These are phyloP conservation scores for Takifugu ocellatus DNA, from an alignment of 2,797 vertebrate species.

Conservation along the genomic window DNA sequence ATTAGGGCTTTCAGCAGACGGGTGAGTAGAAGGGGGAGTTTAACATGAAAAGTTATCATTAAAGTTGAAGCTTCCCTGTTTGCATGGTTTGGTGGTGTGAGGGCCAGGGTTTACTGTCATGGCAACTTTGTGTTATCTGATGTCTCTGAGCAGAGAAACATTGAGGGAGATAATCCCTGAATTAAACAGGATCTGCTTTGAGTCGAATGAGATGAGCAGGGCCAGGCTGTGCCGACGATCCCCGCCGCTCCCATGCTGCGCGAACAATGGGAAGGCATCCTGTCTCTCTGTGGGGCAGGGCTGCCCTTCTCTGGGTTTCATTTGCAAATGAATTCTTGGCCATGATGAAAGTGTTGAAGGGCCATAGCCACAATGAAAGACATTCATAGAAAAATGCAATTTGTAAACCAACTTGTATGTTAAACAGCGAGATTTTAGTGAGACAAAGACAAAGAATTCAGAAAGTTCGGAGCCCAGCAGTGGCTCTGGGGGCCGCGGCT, in stretches of 20 bases:
- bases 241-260: conserved; percentile 97
- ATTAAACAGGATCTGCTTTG: conserved; percentile 97
- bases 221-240: conserved; percentile 91
- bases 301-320: conserved; percentile 94
- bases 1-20: conserved; percentile 32
- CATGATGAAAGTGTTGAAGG: conserved; percentile 95
- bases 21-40: conserved; percentile 50
- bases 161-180: conserved; percentile 99
- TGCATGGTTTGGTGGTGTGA: conserved; percentile 81
- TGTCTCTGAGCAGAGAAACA: conserved; percentile 92
- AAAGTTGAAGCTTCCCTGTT: conserved; percentile 77
- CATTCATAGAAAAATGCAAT: conserved; percentile 93
- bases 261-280: conserved; percentile 98
- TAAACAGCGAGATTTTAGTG: conserved; percentile 79
- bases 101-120: conserved; percentile 96
- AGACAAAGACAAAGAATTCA: conserved; percentile 72
- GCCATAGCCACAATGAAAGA: conserved; percentile 88
- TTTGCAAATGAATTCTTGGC: conserved; percentile 98
- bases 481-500: conserved; percentile 57
- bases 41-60: conserved; percentile 82
- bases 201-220: conserved; percentile 93
- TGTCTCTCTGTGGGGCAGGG: conserved; percentile 97
- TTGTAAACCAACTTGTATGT: conserved; percentile 96
- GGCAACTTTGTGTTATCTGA: conserved; percentile 99
- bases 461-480: conserved; percentile 60